Base-by-base conservation (phyloP, 2,797 vertebrate species). In the Phalloptychus januarius region DNA sequence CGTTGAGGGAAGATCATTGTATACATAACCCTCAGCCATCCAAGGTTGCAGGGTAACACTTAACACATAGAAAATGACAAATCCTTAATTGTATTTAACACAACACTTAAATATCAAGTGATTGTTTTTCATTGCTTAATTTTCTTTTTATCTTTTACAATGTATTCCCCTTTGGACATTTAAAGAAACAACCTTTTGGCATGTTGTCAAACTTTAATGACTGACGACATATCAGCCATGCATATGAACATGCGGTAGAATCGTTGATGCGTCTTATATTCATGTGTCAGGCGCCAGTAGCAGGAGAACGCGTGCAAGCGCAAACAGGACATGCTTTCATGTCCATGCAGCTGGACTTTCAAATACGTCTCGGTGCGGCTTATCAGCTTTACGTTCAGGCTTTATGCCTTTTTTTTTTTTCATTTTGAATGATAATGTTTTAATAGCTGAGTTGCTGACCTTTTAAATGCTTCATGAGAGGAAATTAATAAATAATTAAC, bases 401-500 rank as follows among this genome's bases (percentile, higher is more conserved):
- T 36, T 18, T 11, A 15, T 70, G 38, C 10, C 67, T 70, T 7
- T 11, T 25, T 67, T 40, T 38, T 20, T 44, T 70, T 70, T 44
- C 12, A 28, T 70, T 70, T 70, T 42, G 15, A 70, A n/a, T 42
- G 40, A 40, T 12, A 25, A 28, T 42, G 44, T 42, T 44, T 44
- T 28, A 42, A 44, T 70, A 42, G 38, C 13, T n/a, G 20, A 40
- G 33, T 40, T 69, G n/a, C 23, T 70, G 67, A 70, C 23, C 40
- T 16, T 44, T n/a, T 70, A 44, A 70, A 70, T 44, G 67, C 38
- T 70, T 70, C 25, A 70, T 70, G 67, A 70, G 67, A 13, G 11
- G 40, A 44, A 16, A 70, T 70, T 2, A 28, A 44, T 70, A 31
- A 70, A 70, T 28, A 70, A 70, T 70, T 70, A 70, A 28, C 63